Evolutionary conservation across 2,113 vertebrate genomes (phyloP).

Genomic region (Urocynchramus pylzowi): DNA sequence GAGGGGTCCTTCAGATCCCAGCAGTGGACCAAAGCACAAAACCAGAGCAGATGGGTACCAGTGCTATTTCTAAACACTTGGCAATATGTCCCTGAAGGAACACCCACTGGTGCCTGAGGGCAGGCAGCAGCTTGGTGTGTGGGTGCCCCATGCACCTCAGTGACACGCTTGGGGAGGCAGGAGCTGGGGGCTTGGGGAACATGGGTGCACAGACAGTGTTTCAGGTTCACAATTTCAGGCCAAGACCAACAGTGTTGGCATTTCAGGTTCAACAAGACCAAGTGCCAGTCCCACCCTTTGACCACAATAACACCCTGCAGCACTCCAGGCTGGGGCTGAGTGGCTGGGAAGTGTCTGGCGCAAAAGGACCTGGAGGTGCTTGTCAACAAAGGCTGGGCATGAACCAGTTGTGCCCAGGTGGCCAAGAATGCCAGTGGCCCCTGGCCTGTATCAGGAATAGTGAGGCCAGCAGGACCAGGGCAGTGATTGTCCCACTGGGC

Average conservation of each 20-base stretch:
- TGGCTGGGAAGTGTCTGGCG: neutral
- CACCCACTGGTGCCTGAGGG: neutral
- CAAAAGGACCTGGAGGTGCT: neutral
- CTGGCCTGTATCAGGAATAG: no score
- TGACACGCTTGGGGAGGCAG: neutral
- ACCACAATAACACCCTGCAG: neutral
- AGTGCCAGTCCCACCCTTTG: neutral
- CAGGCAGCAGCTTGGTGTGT: neutral
- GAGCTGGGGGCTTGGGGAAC: fast-evolving
- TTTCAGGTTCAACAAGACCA: neutral
- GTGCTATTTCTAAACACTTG: neutral
- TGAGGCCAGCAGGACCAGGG: neutral
- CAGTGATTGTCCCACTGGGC: neutral
- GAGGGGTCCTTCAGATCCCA: neutral
- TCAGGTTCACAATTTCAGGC: neutral
- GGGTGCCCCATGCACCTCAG: fast-evolving
- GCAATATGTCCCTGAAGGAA: neutral
- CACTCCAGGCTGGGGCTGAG: neutral
- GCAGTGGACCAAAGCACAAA: neutral
- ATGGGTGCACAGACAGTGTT: fast-evolving
- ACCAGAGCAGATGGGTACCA: neutral
- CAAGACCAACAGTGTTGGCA: neutral
- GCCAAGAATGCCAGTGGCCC: neutral
- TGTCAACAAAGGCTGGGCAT: neutral
- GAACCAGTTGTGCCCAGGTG: neutral